Evolutionary conservation across 2,888 invertebrate genomes (phyloP).

Genomic region (Pocota personata): DNA sequence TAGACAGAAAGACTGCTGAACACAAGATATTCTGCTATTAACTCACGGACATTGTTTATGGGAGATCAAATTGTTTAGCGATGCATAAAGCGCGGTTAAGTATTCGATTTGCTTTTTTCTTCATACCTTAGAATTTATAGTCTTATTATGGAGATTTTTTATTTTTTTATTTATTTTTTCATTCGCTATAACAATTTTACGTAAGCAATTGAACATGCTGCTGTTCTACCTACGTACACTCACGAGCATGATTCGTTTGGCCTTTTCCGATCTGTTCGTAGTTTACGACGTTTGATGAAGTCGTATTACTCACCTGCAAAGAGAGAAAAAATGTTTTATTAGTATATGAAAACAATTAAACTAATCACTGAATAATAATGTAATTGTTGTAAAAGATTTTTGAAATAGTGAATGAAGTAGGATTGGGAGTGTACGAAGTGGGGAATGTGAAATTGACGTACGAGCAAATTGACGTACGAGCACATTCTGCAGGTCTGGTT

Average conservation of each 20-base stretch:
- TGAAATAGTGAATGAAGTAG: no score
- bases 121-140: constrained; percentile 11
- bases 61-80: constrained; percentile 62
- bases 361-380: neutral
- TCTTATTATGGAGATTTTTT: neutral
- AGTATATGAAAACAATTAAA: constrained; percentile 1
- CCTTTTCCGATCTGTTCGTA: constrained; percentile 8
- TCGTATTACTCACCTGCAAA: constrained; percentile 60
- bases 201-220: constrained; percentile 8
- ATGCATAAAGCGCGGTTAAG: constrained; percentile 48
- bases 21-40: constrained; percentile 36
- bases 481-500: no score
- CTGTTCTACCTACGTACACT: neutral
- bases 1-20: constrained; percentile 26
- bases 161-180: neutral
- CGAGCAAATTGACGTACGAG: no score
- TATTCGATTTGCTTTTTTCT: constrained; percentile 7
- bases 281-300: neutral
- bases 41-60: constrained; percentile 65
- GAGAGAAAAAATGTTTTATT: constrained; percentile 20
- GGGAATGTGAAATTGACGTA: no score
- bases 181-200: constrained; percentile 15
- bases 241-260: constrained; percentile 15
- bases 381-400: neutral
- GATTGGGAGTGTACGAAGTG: no score